Conservation (phyloP, 2,888 invertebrate genomes). For the Cistogaster globosa region DNA sequence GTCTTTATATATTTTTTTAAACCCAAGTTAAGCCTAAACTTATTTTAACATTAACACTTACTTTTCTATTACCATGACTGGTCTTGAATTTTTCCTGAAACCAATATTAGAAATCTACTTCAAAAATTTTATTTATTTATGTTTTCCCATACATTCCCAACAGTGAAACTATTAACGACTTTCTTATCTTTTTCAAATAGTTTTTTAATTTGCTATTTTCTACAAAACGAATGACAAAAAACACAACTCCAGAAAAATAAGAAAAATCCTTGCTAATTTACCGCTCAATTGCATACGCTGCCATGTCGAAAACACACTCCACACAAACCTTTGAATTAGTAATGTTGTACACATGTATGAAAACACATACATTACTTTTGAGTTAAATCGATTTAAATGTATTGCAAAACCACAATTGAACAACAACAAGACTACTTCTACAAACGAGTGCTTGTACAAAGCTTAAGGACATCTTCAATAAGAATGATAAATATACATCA, state of each 20-base stretch:
- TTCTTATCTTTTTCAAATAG: too few species aligned
- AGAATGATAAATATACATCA: slow-evolving; percentile 37
- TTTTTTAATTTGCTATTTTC: too few species aligned
- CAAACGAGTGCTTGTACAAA: background rate
- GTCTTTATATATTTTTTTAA: too few species aligned
- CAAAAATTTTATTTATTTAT: too few species aligned
- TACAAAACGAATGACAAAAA: too few species aligned
- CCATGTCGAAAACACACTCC: slow-evolving; percentile 57
- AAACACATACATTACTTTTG: slow-evolving; percentile 3
- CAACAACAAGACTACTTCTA: slow-evolving; percentile 7
- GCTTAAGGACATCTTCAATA: slow-evolving; percentile 44
- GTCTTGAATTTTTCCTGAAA: too few species aligned
- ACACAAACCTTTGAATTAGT: slow-evolving; percentile 15
- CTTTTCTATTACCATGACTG: too few species aligned
- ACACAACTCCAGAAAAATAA: slow-evolving; percentile 34
- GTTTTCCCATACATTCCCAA: background rate
- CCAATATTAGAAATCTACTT: too few species aligned
- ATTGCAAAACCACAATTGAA: slow-evolving; percentile 46
- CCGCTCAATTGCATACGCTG: slow-evolving; percentile 54
- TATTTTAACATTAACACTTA: too few species aligned
- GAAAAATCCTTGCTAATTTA: slow-evolving; percentile 65
- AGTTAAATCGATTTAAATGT: slow-evolving; percentile 13
- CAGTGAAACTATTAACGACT: background rate
- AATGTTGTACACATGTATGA: too few species aligned
- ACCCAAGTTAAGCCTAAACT: too few species aligned